These are phyloP conservation scores for Drosophila crucigera DNA, from an alignment of 2,888 invertebrate species.

Conservation along the genomic window DNA sequence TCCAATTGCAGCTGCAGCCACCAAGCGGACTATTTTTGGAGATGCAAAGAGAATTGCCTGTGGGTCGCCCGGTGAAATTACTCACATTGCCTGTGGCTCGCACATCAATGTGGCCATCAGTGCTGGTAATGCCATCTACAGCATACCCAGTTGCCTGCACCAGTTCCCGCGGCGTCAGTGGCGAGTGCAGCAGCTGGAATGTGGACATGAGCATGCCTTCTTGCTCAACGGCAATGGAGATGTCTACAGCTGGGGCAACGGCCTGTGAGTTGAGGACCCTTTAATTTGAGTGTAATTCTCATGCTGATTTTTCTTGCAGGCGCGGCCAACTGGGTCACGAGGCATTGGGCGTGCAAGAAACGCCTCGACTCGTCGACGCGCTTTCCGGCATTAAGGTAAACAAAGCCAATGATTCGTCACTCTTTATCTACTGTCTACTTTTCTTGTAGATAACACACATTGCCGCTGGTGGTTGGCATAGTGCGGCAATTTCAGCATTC, in stretches of 20 bases:
- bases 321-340: constrained; percentile 95
- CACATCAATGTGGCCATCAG: constrained; percentile 86
- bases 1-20: constrained; percentile 17
- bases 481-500: constrained; percentile 90
- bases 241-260: constrained; percentile 93
- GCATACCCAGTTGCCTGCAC: constrained; percentile 87
- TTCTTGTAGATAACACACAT: constrained; percentile 87
- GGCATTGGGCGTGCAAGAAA: constrained; percentile 86
- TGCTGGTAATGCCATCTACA: constrained; percentile 87
- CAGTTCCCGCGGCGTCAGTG: constrained; percentile 86
- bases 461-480: constrained; percentile 95
- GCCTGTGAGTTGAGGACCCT: constrained; percentile 88
- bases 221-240: constrained; percentile 89
- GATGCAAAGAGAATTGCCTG: not conserved
- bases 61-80: constrained; percentile 73
- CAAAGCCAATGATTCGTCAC: not conserved
- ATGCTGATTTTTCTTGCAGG: constrained; percentile 85
- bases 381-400: constrained; percentile 89
- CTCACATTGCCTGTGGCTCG: constrained; percentile 86
- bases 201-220: constrained; percentile 93
- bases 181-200: constrained; percentile 88
- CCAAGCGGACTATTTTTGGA: constrained; percentile 79
- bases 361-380: constrained; percentile 89
- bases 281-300: not conserved
- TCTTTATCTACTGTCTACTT: constrained; percentile 12